Conservation (phyloP, 2,113 vertebrate species). For the Mustelus asterias region DNA sequence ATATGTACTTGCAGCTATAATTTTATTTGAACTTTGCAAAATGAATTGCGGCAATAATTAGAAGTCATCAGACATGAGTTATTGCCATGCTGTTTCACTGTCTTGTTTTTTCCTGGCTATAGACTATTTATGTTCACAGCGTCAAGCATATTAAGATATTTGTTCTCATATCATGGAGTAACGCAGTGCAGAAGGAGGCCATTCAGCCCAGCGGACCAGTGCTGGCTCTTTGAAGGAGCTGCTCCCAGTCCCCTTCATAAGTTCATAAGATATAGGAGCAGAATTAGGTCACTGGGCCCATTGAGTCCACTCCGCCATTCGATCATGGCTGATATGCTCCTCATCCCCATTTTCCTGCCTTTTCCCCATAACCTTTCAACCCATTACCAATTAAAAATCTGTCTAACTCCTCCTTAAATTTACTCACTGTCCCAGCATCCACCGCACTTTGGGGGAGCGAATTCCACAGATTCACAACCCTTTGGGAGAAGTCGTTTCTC, state of each 20-base stretch:
- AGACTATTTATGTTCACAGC: slow-evolving; percentile 48
- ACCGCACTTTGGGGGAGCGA: too few species aligned
- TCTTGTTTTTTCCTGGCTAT: slow-evolving; percentile 45
- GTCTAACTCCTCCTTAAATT: too few species aligned
- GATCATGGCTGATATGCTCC: too few species aligned
- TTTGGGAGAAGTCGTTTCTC: too few species aligned
- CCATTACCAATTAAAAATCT: too few species aligned
- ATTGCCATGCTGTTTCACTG: slow-evolving; percentile 52
- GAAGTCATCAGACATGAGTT: slow-evolving; percentile 55
- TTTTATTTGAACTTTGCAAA: slow-evolving; percentile 38
- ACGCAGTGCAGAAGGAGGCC: not conserved
- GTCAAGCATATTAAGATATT: slow-evolving; percentile 44
- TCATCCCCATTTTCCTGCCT: too few species aligned
- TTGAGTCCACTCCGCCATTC: too few species aligned
- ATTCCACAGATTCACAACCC: too few species aligned
- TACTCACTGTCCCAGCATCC: too few species aligned
- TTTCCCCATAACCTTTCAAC: too few species aligned
- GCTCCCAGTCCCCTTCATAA: not conserved
- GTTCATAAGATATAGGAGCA: too few species aligned
- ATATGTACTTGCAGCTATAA: slow-evolving; percentile 37
- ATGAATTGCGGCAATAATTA: slow-evolving; percentile 37
- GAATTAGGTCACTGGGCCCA: too few species aligned
- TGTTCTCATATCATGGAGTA: not conserved
- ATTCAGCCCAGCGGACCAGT: not conserved
- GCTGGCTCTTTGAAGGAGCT: not conserved